Conservation (phyloP, 1,140 invertebrate species). For the Drosophila obscura region DNA sequence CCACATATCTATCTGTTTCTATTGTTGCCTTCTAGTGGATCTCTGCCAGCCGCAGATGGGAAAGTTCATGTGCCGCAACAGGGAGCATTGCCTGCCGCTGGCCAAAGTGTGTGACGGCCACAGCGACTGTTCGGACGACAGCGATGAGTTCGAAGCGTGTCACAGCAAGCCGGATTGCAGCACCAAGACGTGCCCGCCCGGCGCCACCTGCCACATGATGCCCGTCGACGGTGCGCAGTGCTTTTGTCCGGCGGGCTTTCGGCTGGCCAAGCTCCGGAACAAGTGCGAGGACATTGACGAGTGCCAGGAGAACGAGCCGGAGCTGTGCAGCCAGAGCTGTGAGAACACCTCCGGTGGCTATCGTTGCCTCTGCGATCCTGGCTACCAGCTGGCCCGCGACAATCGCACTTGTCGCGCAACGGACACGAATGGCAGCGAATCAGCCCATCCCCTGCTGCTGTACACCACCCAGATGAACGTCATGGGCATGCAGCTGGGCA, state of each 20-base stretch:
- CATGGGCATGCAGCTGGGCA: conserved; percentile 84
- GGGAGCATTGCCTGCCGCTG: conserved; percentile 85
- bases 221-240: conserved; percentile 84
- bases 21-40: conserved; percentile 24
- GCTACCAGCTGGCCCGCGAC: conserved; percentile 88
- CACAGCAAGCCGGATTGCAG: conserved; percentile 59
- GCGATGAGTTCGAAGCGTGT: conserved; percentile 79
- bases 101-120: conserved; percentile 87
- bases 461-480: conserved; percentile 86
- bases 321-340: conserved; percentile 93
- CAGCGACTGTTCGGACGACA: conserved; percentile 81
- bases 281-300: conserved; percentile 90
- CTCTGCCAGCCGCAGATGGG: conserved; percentile 50
- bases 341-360: conserved; percentile 91
- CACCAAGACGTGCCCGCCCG: conserved; percentile 41
- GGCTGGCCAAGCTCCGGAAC: conserved; percentile 63
- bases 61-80: conserved; percentile 79
- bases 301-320: conserved; percentile 85
- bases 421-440: conserved; percentile 63
- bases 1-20: not conserved
- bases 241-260: conserved; percentile 84
- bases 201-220: conserved; percentile 68
- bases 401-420: conserved; percentile 88
- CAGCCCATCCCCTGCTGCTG: conserved; percentile 86
- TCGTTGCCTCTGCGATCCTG: conserved; percentile 90